These are phyloP conservation scores for Philereme vetulata DNA, from an alignment of 2,888 invertebrate species.

Conservation along the genomic window DNA sequence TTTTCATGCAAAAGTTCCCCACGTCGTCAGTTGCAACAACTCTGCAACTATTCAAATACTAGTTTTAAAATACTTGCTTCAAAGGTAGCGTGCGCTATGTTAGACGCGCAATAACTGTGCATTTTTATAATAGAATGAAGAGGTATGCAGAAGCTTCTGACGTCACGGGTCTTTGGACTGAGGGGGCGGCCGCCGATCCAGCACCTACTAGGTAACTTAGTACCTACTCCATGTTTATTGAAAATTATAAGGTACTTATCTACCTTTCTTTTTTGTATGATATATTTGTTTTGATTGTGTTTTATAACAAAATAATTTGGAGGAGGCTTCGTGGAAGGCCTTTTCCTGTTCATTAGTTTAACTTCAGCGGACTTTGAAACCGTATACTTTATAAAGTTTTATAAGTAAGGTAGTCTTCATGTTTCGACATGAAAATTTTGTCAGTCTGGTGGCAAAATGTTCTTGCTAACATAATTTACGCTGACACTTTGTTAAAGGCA, in stretches of 20 bases:
- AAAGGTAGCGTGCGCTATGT: conserved; percentile 32
- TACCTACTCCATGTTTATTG: too few species aligned
- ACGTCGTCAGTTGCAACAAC: conserved; percentile 30
- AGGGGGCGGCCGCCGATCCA: conserved; percentile 48
- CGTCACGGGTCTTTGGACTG: conserved; percentile 44
- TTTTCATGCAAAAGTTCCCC: conserved; percentile 33
- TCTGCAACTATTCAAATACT: conserved; percentile 38
- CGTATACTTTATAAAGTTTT: too few species aligned
- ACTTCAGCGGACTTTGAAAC: too few species aligned
- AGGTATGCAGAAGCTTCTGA: conserved; percentile 32
- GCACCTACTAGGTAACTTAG: not conserved
- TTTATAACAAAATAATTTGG: too few species aligned
- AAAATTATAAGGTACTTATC: not conserved
- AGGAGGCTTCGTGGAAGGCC: too few species aligned
- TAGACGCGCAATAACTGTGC: conserved; percentile 39
- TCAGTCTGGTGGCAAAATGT: too few species aligned
- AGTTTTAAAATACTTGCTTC: conserved; percentile 36
- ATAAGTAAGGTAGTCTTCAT: too few species aligned
- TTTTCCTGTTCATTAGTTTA: too few species aligned
- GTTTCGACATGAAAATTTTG: too few species aligned
- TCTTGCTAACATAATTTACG: too few species aligned
- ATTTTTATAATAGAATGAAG: conserved; percentile 46
- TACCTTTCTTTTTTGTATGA: not conserved
- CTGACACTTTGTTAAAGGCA: too few species aligned
- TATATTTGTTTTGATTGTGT: too few species aligned